phyloP scores from a whole-genome alignment of 37 sponge, comb jelly and placozoan species.

The Halisarca cf. caerulea region DNA sequence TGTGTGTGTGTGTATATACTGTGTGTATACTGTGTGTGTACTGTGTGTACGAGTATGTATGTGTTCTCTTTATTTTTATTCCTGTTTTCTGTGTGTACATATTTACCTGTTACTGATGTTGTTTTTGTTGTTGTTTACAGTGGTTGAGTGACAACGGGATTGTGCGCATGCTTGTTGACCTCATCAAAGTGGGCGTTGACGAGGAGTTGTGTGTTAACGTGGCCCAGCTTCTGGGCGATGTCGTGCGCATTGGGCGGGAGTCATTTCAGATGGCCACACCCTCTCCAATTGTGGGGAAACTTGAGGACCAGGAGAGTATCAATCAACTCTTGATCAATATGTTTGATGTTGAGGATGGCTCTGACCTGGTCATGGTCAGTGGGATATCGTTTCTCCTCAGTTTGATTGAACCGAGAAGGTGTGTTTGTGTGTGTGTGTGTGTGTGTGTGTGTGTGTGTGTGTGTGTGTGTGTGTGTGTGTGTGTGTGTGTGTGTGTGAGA shows the following conservation, averaged over 20 bases:
- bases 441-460: constrained; percentile 40
- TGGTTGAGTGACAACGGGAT: constrained; percentile 74
- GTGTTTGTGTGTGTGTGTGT: constrained; percentile 37
- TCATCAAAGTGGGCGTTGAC: constrained; percentile 34
- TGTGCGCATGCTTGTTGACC: constrained; percentile 60
- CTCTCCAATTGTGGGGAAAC: constrained; percentile 50
- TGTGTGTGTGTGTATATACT: constrained; percentile 18
- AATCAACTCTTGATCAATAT: constrained; percentile 65
- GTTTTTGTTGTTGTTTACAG: constrained; percentile 34
- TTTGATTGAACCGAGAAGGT: constrained; percentile 56
- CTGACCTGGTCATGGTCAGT: constrained; percentile 58
- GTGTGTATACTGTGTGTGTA: not conserved
- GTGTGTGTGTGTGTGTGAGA: not conserved
- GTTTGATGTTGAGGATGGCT: constrained; percentile 36
- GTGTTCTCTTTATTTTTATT: not conserved
- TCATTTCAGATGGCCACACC: constrained; percentile 44
- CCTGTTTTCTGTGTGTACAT: not conserved
- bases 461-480: constrained; percentile 15
- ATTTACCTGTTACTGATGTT: not conserved
- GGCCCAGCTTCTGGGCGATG: constrained; percentile 76
- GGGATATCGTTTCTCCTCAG: constrained; percentile 65
- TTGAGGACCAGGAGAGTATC: constrained; percentile 66
- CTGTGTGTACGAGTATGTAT: not conserved
- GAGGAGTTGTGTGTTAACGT: constrained; percentile 74
- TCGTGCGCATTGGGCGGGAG: constrained; percentile 73